Conservation (phyloP, 1,140 invertebrate genomes). For the Triops longicaudatus region DNA sequence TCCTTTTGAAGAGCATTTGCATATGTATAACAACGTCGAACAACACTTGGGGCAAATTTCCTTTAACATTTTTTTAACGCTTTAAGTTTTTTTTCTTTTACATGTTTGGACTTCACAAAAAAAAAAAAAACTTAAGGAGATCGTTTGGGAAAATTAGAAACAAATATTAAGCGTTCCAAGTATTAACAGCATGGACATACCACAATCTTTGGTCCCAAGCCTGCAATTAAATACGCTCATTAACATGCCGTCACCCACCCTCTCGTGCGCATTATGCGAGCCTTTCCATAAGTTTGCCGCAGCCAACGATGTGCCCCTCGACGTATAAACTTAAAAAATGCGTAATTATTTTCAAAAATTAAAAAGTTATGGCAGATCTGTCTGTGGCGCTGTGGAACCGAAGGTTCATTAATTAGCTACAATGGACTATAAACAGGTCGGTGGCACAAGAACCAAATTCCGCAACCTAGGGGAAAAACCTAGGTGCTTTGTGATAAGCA, state of each 20-base stretch:
- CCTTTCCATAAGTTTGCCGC: too few species aligned
- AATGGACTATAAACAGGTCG: constrained; percentile 10
- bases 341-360: not conserved
- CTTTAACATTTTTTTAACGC: not conserved
- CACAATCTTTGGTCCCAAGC: not conserved
- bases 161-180: not conserved
- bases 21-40: constrained; percentile 1
- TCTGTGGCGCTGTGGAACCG: not conserved
- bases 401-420: not conserved
- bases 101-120: not conserved
- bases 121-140: not conserved
- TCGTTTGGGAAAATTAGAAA: not conserved
- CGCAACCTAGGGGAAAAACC: too few species aligned
- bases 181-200: not conserved
- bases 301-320: too few species aligned
- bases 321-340: not conserved
- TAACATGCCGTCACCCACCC: constrained; percentile 6
- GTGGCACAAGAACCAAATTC: not conserved
- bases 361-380: not conserved
- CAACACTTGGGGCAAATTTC: constrained; percentile 6
- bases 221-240: not conserved
- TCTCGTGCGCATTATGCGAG: not conserved
- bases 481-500: too few species aligned
- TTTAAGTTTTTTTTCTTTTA: not conserved
- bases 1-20: not conserved